phyloP scores from a whole-genome alignment of 2,797 vertebrate genomes.

The Valencia hispanica region DNA sequence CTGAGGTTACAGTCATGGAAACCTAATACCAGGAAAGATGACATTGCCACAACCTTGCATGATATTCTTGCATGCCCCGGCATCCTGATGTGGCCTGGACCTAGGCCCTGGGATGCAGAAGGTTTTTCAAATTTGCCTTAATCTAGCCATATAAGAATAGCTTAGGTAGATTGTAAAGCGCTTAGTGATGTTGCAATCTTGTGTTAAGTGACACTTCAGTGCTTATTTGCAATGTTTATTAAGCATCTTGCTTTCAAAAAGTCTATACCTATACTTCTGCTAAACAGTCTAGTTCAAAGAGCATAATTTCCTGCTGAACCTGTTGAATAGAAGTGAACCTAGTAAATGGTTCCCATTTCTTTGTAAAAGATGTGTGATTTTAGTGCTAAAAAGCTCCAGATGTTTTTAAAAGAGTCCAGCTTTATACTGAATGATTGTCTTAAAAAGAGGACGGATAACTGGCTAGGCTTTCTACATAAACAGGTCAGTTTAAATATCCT shows the following conservation, averaged over 20 bases:
- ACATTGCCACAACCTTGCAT: not conserved
- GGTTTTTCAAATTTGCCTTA: not conserved
- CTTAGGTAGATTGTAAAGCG: not conserved
- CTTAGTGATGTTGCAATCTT: not conserved
- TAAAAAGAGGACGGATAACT: not conserved
- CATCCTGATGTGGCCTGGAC: not conserved
- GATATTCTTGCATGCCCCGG: not conserved
- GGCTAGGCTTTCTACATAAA: not conserved
- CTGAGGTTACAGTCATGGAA: not conserved
- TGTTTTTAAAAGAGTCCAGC: not conserved
- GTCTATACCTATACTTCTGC: not conserved
- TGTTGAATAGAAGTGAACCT: not conserved
- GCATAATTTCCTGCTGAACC: not conserved
- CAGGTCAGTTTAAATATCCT: not conserved
- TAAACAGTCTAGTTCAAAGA: not conserved
- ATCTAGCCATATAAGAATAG: not conserved
- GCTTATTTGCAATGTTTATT: not conserved
- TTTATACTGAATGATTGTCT: not conserved
- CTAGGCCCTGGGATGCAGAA: not conserved
- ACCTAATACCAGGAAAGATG: not conserved
- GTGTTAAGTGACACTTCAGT: not conserved
- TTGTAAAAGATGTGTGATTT: not conserved
- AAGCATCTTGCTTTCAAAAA: not conserved
- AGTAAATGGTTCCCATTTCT: not conserved
- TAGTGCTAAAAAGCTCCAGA: not conserved